A percentile compares a stretch with the other conserved stretches of the same genome.
Evolutionary conservation across 2,113 vertebrate species (phyloP).

Genomic region (Glaucomys volans): DNA sequence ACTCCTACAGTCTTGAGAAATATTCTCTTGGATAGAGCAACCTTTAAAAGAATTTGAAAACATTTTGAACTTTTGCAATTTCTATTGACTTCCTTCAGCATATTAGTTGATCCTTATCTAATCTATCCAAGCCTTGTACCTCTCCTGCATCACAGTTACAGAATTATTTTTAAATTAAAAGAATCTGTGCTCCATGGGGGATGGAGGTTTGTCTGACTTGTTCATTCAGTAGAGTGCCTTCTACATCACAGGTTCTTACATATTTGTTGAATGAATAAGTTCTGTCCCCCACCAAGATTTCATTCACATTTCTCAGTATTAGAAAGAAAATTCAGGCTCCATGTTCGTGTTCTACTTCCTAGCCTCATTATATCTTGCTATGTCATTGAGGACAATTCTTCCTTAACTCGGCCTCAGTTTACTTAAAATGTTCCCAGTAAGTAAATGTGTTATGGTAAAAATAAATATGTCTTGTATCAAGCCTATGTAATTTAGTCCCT

Average conservation of each 20-base stretch:
- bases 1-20: not conserved
- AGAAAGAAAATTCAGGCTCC: not conserved
- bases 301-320: not conserved
- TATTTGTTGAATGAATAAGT: slow-evolving; percentile 10
- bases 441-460: not conserved
- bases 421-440: not conserved
- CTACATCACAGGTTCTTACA: not conserved
- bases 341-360: not conserved
- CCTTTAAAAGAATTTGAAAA: not conserved
- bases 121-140: not conserved
- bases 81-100: not conserved
- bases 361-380: not conserved
- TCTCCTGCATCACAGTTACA: not conserved
- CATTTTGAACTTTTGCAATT: not conserved
- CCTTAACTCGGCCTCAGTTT: not conserved
- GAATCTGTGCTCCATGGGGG: not conserved
- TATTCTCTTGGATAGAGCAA: not conserved
- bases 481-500: not conserved
- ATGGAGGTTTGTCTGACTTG: not conserved
- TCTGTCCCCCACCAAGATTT: not conserved
- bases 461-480: not conserved
- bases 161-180: slow-evolving; percentile 1
- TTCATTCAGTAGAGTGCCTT: not conserved
- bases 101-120: not conserved
- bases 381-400: not conserved